phyloP scores from a whole-genome alignment of 1,140 invertebrate genomes.

The Kradibia gibbosae region DNA sequence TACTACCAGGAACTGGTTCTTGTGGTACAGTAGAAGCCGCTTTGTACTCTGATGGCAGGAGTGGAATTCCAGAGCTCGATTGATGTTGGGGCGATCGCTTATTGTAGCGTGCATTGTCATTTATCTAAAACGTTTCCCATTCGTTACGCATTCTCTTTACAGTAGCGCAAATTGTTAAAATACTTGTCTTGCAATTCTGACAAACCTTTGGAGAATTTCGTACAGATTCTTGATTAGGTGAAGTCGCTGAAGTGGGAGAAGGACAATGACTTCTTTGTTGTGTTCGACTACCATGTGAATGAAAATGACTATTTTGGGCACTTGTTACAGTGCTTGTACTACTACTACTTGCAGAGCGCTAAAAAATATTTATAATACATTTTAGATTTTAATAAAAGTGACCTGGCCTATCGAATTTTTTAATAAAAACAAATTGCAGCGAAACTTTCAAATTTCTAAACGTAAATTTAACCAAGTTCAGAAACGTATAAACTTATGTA shows the following conservation, averaged over 20 bases:
- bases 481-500: too few species aligned
- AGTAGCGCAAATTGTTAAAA: too few species aligned
- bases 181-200: slow-evolving; percentile 26
- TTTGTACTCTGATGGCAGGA: slow-evolving; percentile 60
- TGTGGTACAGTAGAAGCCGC: slow-evolving; percentile 53
- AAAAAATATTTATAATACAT: neutral
- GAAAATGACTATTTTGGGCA: slow-evolving; percentile 69
- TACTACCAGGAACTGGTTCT: slow-evolving; percentile 68
- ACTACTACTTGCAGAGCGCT: slow-evolving; percentile 68
- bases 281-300: slow-evolving; percentile 64
- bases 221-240: slow-evolving; percentile 65
- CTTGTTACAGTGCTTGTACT: slow-evolving; percentile 69
- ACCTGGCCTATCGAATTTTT: too few species aligned
- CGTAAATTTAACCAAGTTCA: too few species aligned
- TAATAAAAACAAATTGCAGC: too few species aligned
- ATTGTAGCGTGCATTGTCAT: slow-evolving; percentile 61
- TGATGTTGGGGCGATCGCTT: slow-evolving; percentile 68
- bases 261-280: slow-evolving; percentile 67
- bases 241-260: slow-evolving; percentile 62
- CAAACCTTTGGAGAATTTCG: slow-evolving; percentile 68
- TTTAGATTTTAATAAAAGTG: neutral
- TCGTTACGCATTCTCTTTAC: neutral
- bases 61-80: slow-evolving; percentile 59
- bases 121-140: slow-evolving; percentile 51
- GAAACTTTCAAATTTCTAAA: too few species aligned